These are phyloP conservation scores for Stenurella melanura DNA, from an alignment of 2,888 invertebrate genomes.

Conservation along the genomic window DNA sequence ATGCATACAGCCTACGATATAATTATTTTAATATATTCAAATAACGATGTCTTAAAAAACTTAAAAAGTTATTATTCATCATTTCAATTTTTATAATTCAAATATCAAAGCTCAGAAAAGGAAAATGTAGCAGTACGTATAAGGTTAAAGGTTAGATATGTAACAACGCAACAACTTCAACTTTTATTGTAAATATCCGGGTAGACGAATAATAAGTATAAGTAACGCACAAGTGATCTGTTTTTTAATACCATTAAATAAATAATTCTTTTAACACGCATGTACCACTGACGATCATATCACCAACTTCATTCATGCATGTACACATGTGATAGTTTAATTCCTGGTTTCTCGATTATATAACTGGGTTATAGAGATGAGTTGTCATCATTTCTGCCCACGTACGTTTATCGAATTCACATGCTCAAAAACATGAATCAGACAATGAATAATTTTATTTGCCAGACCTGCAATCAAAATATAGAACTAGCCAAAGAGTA, in stretches of 20 bases:
- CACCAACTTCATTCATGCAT: slow-evolving; percentile 45
- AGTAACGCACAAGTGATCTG: slow-evolving; percentile 29
- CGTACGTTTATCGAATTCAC: slow-evolving; percentile 51
- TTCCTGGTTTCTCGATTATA: slow-evolving; percentile 58
- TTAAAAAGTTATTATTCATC: not conserved
- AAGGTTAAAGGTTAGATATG: slow-evolving; percentile 33
- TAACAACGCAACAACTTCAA: slow-evolving; percentile 20
- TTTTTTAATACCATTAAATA: slow-evolving; percentile 35
- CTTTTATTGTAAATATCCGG: slow-evolving; percentile 35
- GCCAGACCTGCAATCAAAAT: slow-evolving; percentile 15
- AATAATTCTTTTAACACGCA: slow-evolving; percentile 36
- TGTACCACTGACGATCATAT: slow-evolving; percentile 7
- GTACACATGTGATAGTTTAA: slow-evolving; percentile 54
- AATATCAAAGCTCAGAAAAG: not conserved
- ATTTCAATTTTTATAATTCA: not conserved
- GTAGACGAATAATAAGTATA: slow-evolving; percentile 26
- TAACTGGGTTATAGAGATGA: slow-evolving; percentile 51
- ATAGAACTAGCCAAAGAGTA: not conserved
- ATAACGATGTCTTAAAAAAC: too few species aligned
- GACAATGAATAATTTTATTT: slow-evolving; percentile 40
- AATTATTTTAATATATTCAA: too few species aligned
- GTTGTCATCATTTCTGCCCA: slow-evolving; percentile 54
- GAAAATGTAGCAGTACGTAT: slow-evolving; percentile 6
- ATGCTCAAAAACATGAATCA: slow-evolving; percentile 40
- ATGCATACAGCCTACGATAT: too few species aligned